Conservation (phyloP, 2,113 vertebrate genomes). For the Piprites chloris region DNA sequence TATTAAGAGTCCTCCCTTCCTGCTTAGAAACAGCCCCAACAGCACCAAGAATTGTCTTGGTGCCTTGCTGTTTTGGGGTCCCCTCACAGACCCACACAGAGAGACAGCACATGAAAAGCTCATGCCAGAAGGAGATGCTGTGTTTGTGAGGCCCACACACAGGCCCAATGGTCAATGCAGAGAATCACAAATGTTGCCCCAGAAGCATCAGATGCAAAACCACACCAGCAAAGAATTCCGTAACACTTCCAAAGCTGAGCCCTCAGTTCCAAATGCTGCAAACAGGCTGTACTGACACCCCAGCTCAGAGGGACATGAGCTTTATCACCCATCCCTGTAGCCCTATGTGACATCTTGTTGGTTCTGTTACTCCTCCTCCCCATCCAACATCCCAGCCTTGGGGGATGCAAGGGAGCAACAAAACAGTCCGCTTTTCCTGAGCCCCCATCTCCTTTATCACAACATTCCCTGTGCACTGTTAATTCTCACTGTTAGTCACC, state of each 20-base stretch:
- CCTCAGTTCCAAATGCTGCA: neutral
- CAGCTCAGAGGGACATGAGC: neutral
- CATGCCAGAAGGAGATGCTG: fast-evolving
- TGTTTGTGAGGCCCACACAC: too few species aligned
- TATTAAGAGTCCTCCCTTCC: neutral
- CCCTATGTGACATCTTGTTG: neutral
- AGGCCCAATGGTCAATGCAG: neutral
- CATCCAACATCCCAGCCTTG: neutral
- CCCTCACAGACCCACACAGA: neutral
- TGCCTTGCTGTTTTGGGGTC: neutral
- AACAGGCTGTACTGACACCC: neutral
- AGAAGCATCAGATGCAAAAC: neutral
- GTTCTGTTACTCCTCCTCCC: neutral
- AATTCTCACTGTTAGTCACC: neutral
- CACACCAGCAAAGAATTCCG: neutral
- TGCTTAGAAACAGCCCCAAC: neutral
- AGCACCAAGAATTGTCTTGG: too few species aligned
- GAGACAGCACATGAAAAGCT: neutral
- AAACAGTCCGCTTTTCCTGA: neutral
- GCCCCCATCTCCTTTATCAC: neutral
- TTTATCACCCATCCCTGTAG: neutral
- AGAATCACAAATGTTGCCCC: neutral
- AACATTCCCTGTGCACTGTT: neutral
- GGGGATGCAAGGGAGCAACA: neutral
- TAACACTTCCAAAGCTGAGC: neutral